phyloP scores from a whole-genome alignment of 2,888 invertebrate species.

The Poecilobothrus nobilitatus region DNA sequence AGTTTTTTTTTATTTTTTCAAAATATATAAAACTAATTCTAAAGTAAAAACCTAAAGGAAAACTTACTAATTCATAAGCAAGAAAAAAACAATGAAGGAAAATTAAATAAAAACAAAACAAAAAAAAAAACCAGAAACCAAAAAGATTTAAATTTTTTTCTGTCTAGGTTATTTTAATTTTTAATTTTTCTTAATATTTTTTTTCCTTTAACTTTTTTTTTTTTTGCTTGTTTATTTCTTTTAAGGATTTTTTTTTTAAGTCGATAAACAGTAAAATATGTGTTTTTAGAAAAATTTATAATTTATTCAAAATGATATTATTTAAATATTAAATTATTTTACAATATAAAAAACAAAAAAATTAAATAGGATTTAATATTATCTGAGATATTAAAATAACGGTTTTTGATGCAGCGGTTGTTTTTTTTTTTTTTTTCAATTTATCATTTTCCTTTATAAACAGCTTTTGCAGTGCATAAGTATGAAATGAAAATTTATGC shows the following conservation, averaged over 20 bases:
- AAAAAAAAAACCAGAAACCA: not conserved
- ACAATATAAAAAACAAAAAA: no score
- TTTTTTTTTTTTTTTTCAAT: no score
- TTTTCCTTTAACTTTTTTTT: not conserved
- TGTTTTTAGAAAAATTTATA: not conserved
- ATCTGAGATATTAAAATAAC: no score
- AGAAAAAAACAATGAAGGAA: no score
- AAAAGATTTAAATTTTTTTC: not conserved
- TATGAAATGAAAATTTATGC: no score
- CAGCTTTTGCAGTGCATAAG: no score
- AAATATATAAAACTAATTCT: not conserved
- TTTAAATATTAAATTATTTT: no score
- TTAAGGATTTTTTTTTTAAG: not conserved
- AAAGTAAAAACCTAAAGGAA: not conserved
- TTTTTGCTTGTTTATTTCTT: not conserved
- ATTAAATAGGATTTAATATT: no score
- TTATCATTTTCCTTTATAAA: no score
- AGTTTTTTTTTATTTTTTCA: not conserved
- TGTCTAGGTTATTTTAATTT: conserved; percentile 1
- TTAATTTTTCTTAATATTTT: not conserved
- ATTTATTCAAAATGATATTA: not conserved
- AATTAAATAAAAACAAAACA: no score
- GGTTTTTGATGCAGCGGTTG: no score
- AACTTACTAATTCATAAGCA: not conserved
- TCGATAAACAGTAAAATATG: not conserved